phyloP scores from a whole-genome alignment of 2,888 invertebrate genomes.

The Erynnis tages region DNA sequence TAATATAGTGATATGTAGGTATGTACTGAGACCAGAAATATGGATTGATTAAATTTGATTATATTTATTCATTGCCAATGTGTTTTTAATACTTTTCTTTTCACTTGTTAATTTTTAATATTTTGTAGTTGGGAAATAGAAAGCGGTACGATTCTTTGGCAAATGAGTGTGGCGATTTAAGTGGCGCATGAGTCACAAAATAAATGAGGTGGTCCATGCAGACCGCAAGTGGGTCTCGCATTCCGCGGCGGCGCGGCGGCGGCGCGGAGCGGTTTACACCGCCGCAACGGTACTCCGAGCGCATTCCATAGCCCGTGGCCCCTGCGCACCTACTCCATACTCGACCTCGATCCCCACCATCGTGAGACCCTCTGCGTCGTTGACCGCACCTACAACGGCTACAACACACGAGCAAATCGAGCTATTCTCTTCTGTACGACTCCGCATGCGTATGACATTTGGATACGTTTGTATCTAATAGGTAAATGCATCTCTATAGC shows the following conservation, averaged over 20 bases:
- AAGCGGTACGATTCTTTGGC: slow-evolving; percentile 14
- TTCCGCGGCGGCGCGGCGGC: slow-evolving; percentile 62
- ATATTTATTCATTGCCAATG: too few relatives aligned
- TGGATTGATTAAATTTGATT: too few relatives aligned
- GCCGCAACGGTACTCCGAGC: slow-evolving; percentile 76
- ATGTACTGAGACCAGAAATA: too few relatives aligned
- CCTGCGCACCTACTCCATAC: slow-evolving; percentile 46
- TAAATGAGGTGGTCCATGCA: slow-evolving; percentile 53
- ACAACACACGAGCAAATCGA: too few relatives aligned
- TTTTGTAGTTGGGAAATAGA: slow-evolving; percentile 11
- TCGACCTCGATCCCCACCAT: slow-evolving; percentile 56
- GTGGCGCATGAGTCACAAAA: slow-evolving; percentile 66
- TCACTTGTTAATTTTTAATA: too few relatives aligned
- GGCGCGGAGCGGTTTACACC: slow-evolving; percentile 51
- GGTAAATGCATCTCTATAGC: too few relatives aligned
- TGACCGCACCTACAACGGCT: slow-evolving; percentile 47
- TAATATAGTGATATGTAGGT: too few relatives aligned
- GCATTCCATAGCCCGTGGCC: slow-evolving; percentile 71
- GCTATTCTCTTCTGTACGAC: slow-evolving; percentile 40
- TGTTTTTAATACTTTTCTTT: too few relatives aligned
- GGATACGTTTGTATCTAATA: too few relatives aligned
- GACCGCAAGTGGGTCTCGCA: slow-evolving; percentile 75
- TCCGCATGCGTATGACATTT: slow-evolving; percentile 6
- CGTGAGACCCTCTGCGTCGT: slow-evolving; percentile 36
- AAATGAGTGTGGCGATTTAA: slow-evolving; percentile 42